phyloP scores from a whole-genome alignment of 2,888 invertebrate genomes.

The Troides oblongomaculatus region DNA sequence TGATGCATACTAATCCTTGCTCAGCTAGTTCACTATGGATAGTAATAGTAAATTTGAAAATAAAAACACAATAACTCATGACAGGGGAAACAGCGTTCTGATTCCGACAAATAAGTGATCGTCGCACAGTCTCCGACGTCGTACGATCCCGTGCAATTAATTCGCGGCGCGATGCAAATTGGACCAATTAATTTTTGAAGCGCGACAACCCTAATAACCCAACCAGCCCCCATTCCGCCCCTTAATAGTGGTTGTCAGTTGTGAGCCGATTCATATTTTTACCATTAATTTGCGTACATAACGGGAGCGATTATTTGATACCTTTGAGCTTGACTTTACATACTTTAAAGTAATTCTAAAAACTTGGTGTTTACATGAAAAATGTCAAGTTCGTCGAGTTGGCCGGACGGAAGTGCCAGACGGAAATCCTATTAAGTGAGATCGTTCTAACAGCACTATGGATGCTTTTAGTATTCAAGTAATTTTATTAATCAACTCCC shows the following conservation, averaged over 20 bases:
- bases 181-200: constrained; percentile 26
- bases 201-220: constrained; percentile 15
- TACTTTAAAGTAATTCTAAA: too few species aligned
- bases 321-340: too few species aligned
- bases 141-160: constrained; percentile 21
- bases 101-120: not conserved
- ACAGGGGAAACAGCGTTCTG: not conserved
- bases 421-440: not conserved
- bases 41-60: too few species aligned
- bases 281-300: too few species aligned
- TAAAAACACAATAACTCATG: too few species aligned
- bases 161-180: constrained; percentile 23
- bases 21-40: too few species aligned
- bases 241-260: constrained; percentile 13
- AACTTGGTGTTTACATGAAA: too few species aligned
- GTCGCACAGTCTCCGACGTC: constrained; percentile 21
- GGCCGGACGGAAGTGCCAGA: too few species aligned
- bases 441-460: constrained; percentile 6
- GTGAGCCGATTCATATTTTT: not conserved
- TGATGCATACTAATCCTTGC: too few species aligned
- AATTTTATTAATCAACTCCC: constrained; percentile 29
- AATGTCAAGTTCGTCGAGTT: too few species aligned
- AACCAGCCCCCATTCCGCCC: not conserved
- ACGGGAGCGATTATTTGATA: too few species aligned
- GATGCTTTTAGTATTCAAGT: constrained; percentile 22